These are phyloP conservation scores for Pardosa pseudoannulata DNA, from an alignment of 2,888 invertebrate species.

Conservation along the genomic window DNA sequence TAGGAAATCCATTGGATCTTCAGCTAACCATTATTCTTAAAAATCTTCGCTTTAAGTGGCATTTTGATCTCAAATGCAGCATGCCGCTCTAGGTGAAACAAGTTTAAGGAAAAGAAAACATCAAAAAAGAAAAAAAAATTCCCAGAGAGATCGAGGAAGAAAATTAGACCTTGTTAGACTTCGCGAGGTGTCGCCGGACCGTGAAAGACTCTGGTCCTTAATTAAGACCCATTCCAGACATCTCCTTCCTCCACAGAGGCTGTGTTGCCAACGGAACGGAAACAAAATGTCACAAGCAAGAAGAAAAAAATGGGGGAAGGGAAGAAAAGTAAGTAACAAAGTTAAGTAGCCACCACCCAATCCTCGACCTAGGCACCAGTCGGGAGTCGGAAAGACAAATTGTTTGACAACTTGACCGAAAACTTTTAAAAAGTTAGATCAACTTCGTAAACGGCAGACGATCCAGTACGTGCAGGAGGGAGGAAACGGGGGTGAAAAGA, in stretches of 20 bases:
- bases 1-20: no score
- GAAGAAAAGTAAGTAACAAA: not conserved
- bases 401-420: not conserved
- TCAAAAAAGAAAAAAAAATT: no score
- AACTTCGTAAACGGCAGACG: no score
- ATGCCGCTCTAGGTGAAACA: no score
- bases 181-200: not conserved
- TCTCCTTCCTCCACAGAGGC: not conserved
- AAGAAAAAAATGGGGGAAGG: no score
- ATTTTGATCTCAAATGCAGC: no score
- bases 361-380: no score
- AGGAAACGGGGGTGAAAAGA: no score
- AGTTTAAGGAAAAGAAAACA: no score
- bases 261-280: not conserved
- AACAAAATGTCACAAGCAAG: not conserved
- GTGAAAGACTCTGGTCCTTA: not conserved
- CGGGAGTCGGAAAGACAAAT: conserved; percentile 14
- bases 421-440: not conserved
- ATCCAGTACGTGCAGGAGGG: not conserved
- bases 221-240: not conserved
- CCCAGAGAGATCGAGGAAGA: not conserved
- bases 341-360: not conserved
- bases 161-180: not conserved
- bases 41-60: no score
- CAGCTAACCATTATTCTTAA: no score